A percentile compares a stretch with the other conserved stretches of the same genome.
Conservation (phyloP, 2,797 vertebrate species). For the Centroberyx gerrardi region DNA sequence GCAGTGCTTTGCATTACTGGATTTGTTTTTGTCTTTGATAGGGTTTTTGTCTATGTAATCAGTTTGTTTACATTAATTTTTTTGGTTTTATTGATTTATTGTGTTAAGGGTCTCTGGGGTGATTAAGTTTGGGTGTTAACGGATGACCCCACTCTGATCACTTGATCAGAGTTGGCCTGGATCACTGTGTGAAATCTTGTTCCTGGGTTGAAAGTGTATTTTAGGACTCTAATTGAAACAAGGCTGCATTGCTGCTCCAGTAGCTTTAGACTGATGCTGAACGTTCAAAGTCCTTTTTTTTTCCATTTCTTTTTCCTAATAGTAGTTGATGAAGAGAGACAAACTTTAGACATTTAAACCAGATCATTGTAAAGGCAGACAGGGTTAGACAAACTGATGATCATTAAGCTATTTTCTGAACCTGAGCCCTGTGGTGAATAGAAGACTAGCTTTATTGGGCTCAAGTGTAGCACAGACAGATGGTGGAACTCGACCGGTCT, state of each 20-base stretch:
- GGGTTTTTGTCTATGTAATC: conserved; percentile 63
- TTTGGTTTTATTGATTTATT: conserved; percentile 64
- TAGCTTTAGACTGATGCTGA: neutral
- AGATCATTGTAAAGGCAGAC: neutral
- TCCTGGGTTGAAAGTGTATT: neutral
- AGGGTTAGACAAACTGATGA: neutral
- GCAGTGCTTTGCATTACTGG: conserved; percentile 78
- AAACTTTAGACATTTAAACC: neutral
- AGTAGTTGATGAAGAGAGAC: too few relatives aligned
- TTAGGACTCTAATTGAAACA: conserved; percentile 9
- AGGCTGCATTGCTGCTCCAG: neutral
- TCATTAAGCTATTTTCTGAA: conserved; percentile 8
- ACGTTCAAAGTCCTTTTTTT: neutral
- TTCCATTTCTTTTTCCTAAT: too few relatives aligned
- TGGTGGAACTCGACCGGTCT: neutral
- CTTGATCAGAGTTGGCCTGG: conserved; percentile 13
- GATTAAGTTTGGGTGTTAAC: conserved; percentile 75
- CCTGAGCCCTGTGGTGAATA: neutral
- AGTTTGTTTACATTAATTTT: conserved; percentile 76
- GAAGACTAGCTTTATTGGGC: too few relatives aligned
- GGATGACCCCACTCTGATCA: neutral
- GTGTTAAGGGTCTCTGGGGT: conserved; percentile 75
- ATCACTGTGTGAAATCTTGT: neutral
- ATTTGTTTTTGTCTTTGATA: conserved; percentile 59
- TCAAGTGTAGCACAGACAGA: too few relatives aligned